Conservation (phyloP, 1,140 invertebrate genomes). For the Drosophila ambigua region DNA sequence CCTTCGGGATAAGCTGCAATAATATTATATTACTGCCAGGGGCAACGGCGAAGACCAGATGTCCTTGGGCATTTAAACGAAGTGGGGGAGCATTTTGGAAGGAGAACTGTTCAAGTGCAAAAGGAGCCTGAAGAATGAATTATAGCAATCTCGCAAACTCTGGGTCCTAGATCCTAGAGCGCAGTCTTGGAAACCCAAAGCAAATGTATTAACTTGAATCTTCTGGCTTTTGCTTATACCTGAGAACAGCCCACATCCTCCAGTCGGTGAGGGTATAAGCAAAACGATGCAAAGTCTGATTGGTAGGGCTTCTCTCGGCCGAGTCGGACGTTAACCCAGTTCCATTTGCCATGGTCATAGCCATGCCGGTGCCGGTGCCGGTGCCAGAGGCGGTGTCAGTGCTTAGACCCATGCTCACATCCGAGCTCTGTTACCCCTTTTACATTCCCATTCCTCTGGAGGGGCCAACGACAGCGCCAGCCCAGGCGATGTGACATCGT, state of each 20-base stretch:
- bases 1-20: slow-evolving; percentile 14
- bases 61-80: slow-evolving; percentile 21
- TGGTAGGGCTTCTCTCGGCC: slow-evolving; percentile 57
- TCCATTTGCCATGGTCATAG: slow-evolving; percentile 48
- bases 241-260: not conserved
- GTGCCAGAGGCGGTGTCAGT: not conserved
- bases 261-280: slow-evolving; percentile 9
- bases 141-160: too few species aligned
- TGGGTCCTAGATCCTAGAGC: too few species aligned
- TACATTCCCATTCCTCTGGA: too few species aligned
- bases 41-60: slow-evolving; percentile 9
- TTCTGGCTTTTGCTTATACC: not conserved
- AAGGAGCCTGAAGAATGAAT: not conserved
- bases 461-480: not conserved
- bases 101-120: not conserved
- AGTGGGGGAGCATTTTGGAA: not conserved
- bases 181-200: not conserved
- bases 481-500: slow-evolving; percentile 39
- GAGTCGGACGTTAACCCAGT: slow-evolving; percentile 67
- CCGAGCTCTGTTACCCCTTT: not conserved
- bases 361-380: not conserved
- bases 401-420: not conserved
- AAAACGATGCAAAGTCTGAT: slow-evolving; percentile 28
- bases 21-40: slow-evolving; percentile 11
- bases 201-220: not conserved